Conservation (phyloP, 2,888 invertebrate genomes). For the Folsomia candida region DNA sequence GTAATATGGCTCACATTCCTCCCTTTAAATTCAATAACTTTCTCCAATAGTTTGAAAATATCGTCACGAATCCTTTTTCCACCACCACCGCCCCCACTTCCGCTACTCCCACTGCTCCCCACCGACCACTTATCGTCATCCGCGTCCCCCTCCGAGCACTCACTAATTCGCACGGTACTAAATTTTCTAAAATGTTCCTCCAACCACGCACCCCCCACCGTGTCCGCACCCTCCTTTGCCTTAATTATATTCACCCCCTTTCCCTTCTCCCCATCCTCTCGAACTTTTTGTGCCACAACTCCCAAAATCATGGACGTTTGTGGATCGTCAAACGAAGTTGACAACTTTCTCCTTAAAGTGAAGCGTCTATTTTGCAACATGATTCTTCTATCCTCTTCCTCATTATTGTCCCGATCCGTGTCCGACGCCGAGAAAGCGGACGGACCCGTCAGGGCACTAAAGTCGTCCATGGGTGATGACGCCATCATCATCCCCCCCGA, state of each 20-base stretch:
- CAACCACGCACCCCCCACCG: conserved; percentile 9
- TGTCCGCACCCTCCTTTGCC: neutral
- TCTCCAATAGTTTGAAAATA: conserved; percentile 37
- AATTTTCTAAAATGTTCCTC: conserved; percentile 16
- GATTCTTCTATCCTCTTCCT: neutral
- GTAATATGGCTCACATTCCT: conserved; percentile 41
- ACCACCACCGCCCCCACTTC: neutral
- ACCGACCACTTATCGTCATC: neutral
- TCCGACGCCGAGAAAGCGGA: neutral
- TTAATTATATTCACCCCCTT: neutral
- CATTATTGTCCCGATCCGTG: neutral
- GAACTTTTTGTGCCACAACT: neutral
- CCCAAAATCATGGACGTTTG: neutral
- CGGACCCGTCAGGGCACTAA: conserved; percentile 28
- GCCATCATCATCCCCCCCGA: neutral
- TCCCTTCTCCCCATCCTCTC: neutral
- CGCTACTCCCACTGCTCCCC: neutral
- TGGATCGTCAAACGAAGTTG: conserved; percentile 32
- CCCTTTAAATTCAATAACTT: conserved; percentile 38
- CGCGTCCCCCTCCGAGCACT: conserved; percentile 13
- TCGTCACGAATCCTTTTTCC: conserved; percentile 21
- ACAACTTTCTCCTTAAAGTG: conserved; percentile 25
- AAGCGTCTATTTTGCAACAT: conserved; percentile 10
- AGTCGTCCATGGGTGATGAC: conserved; percentile 27
- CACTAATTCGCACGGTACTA: conserved; percentile 12